A percentile compares a stretch with the other conserved stretches of the same genome.
Conservation (phyloP, 2,113 vertebrate species). For the Riparia riparia region DNA sequence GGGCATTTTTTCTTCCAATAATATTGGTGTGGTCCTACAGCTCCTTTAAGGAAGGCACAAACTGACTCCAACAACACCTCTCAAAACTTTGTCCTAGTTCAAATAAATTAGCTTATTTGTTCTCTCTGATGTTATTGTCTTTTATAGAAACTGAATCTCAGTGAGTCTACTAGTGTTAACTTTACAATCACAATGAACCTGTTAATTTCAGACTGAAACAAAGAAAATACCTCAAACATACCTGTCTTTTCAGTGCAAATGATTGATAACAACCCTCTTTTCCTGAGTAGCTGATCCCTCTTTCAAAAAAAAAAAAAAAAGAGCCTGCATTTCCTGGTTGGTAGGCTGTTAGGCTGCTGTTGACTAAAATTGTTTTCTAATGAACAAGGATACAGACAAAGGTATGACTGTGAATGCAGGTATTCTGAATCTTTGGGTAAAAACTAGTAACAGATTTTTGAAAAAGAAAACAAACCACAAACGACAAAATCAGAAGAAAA, state of each 20-base stretch:
- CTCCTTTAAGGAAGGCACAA: background rate
- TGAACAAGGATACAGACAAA: background rate
- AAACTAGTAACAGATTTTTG: background rate
- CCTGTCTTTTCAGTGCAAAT: background rate
- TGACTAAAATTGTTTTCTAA: background rate
- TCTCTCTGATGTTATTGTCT: background rate
- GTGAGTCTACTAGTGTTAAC: background rate
- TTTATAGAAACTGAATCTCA: background rate
- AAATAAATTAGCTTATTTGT: background rate
- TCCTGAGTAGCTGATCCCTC: background rate
- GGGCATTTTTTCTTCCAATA: background rate
- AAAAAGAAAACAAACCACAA: background rate
- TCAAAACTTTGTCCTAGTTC: background rate
- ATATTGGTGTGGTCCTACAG: background rate
- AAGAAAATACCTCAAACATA: background rate
- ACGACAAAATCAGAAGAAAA: background rate
- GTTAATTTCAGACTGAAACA: background rate
- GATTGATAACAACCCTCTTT: background rate
- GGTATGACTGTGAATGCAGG: background rate
- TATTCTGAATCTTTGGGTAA: background rate
- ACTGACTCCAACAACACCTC: background rate
- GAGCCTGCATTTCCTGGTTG: accelerated
- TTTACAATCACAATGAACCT: background rate
- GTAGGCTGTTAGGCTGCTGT: background rate
- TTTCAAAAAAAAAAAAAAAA: background rate